Conservation (phyloP, 2,113 vertebrate genomes). For the Petrocephalus microphthalmus region DNA sequence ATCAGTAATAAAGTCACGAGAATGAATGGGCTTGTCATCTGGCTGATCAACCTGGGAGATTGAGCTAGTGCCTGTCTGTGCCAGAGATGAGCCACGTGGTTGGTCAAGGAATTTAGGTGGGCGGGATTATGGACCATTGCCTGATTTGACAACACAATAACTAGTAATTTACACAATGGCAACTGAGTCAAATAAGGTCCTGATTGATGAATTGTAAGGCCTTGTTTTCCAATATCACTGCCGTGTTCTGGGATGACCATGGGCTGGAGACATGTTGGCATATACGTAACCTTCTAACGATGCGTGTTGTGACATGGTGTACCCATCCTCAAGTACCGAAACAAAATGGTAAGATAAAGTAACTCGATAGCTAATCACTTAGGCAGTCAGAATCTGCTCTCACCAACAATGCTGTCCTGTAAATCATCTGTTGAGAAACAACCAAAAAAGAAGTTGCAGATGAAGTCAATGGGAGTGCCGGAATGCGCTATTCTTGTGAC, state of each 20-base stretch:
- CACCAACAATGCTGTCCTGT: neutral
- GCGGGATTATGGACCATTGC: neutral
- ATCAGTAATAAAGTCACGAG: neutral
- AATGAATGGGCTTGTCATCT: neutral
- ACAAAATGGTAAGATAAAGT: neutral
- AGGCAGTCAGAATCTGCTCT: no score
- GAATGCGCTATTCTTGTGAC: neutral
- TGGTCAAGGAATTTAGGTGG: neutral
- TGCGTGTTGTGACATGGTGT: neutral
- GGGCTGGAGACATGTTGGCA: neutral
- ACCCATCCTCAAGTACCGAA: neutral
- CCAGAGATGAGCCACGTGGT: neutral
- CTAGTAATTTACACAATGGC: neutral
- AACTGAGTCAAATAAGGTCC: neutral
- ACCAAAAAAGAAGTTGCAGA: neutral
- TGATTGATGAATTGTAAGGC: neutral
- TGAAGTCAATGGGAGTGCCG: conserved; percentile 7
- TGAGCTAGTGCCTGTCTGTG: neutral
- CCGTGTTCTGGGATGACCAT: neutral
- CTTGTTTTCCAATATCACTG: neutral
- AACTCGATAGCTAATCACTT: neutral
- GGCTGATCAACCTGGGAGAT: neutral
- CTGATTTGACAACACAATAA: neutral
- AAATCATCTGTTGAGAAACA: neutral
- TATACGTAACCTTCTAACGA: neutral